Conservation (phyloP, 2,113 vertebrate genomes). For the Ophiodon elongatus region DNA sequence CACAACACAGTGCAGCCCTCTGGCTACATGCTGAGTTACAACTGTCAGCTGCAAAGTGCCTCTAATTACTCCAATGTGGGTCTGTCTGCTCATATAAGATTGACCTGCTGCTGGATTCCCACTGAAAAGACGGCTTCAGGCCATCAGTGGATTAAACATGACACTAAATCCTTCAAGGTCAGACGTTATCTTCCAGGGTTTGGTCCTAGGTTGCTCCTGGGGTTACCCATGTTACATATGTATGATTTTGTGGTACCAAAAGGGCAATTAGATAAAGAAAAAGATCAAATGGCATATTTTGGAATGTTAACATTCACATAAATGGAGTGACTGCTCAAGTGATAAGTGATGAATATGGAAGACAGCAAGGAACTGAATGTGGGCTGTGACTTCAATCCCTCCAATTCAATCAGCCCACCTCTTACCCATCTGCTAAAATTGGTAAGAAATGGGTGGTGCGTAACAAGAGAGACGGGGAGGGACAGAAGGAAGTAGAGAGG, state of each 20-base stretch:
- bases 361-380: constrained; percentile 1
- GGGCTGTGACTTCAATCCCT: constrained; percentile 3
- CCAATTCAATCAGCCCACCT: constrained; percentile 15
- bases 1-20: constrained; percentile 51
- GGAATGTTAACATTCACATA: constrained; percentile 20
- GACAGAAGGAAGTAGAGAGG: constrained; percentile 7
- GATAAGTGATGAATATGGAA: constrained; percentile 24
- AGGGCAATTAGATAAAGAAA: not conserved
- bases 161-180: constrained; percentile 51
- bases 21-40: constrained; percentile 51
- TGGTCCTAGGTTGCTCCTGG: constrained; percentile 11
- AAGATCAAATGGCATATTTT: constrained; percentile 10
- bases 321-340: not conserved
- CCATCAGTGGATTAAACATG: constrained; percentile 66
- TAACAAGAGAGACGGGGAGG: not conserved
- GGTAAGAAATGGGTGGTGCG: constrained; percentile 21
- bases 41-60: constrained; percentile 55
- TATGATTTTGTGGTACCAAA: not conserved
- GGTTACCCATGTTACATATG: constrained; percentile 11
- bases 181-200: constrained; percentile 39
- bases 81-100: constrained; percentile 65
- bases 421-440: constrained; percentile 25
- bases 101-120: constrained; percentile 45
- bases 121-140: constrained; percentile 48
- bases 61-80: constrained; percentile 71